Percentiles rank a stretch among this genome's conserved stretches.
Evolutionary conservation across 35 echinoderm and acorn worm species (phyloP).

Genomic region (Acanthaster planci): DNA sequence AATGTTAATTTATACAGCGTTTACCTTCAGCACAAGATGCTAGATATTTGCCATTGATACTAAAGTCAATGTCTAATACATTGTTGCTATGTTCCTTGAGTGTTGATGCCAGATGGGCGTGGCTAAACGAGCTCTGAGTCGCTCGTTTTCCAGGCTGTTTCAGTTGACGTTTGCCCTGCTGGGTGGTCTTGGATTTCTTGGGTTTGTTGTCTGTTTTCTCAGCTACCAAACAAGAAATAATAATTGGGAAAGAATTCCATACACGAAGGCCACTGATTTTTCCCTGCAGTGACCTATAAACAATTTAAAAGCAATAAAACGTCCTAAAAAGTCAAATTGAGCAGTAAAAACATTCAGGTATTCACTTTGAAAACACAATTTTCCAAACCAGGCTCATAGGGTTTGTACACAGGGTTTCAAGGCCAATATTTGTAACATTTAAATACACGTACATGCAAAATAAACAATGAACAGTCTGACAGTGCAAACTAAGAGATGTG

Average conservation of each 20-base stretch:
- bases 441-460: too few relatives aligned
- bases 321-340: not conserved
- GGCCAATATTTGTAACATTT: too few relatives aligned
- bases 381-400: not conserved
- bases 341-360: too few relatives aligned
- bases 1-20: not conserved
- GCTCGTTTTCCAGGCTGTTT: constrained; percentile 39
- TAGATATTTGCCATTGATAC: constrained; percentile 98
- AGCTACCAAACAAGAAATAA: constrained; percentile 10
- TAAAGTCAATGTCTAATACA: constrained; percentile 88
- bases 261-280: too few relatives aligned
- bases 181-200: constrained; percentile 53
- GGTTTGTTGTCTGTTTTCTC: constrained; percentile 55
- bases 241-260: not conserved
- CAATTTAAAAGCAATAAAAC: not conserved
- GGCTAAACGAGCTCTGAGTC: constrained; percentile 51
- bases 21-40: constrained; percentile 96
- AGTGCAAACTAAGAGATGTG: too few relatives aligned
- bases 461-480: too few relatives aligned
- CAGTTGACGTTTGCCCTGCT: constrained; percentile 45
- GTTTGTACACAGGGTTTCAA: not conserved
- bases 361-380: too few relatives aligned
- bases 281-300: not conserved
- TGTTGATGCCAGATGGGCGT: constrained; percentile 68
- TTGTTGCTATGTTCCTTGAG: constrained; percentile 81